Base-by-base conservation (phyloP, 1,140 invertebrate genomes). In the Drosophila nannoptera region DNA sequence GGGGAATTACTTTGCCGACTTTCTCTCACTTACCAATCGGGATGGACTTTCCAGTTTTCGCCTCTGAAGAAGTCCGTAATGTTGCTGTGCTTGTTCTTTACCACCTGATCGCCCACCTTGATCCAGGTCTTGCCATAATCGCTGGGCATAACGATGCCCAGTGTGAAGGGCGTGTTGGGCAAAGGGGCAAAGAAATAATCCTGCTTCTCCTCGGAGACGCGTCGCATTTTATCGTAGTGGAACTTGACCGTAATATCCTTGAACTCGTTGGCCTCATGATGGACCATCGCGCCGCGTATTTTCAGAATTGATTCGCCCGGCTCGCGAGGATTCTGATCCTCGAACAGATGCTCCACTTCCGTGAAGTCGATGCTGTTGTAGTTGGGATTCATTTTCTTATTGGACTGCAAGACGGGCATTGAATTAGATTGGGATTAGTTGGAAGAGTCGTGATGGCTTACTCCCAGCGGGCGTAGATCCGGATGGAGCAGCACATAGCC, bases 341-440 rank as follows among this genome's bases (percentile, higher is more conserved):
- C 93, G 73, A 96, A 93, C 5, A 95, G 91, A 66, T 98, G 93
- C 90, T 99, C 98, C 11, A 99, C 94, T 91, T 99, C 97, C 0
- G 95, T 94, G n/a, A 99, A 92, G 90, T 99, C 98, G 22, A 99
- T 94, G 82, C 96, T 98, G 90, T 98, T 98, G 89, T 97, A 99
- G 88, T 98, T 98, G n/a, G 94, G 92, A 90, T 97, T 98, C 22
- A 97, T 90, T 46, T 80, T 93, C 92, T 94, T 94, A 88, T 71
- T 90, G 40, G 74, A 77, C 81, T 86, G 42, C 83, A 33, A 4
- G 11, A 14, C 4, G 12, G 7, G n/a, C 16, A 38, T 16, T 38
- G 2, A 5, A 43, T 7, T 12, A 29, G 40, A 22, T n/a, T 8
- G 11, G 36, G 12, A 22, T 50, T 60, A n/a, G 48, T 4, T 32